Evolutionary conservation across 2,888 invertebrate genomes (phyloP), one percentile per base, ranked within the genome.

Genomic region (Noctua comes): DNA sequence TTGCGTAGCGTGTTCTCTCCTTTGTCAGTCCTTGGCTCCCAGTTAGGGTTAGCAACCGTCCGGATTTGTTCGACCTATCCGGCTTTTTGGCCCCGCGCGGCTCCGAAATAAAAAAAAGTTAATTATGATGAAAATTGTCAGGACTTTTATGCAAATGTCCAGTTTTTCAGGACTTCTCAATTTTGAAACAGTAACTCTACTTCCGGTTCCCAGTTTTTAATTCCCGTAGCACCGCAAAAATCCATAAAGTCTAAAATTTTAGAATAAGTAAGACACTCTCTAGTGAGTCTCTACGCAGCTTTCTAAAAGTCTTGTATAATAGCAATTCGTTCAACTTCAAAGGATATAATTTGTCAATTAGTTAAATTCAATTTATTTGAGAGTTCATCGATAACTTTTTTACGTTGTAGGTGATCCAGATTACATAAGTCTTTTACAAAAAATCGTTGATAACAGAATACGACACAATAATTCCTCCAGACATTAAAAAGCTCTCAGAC

Each of bases 241-340:
- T 43, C 43, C 36, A 36, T 64, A 68, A 21, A 51, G 13, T 57
- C 27, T 57, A 31, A 80, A 75, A 5, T 80, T 65, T 64, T 48
- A 31, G 46, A 65, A 27, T 80, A 46, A 48, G 18, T 70, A 46
- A 27, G 51, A 72, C 68, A 73, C 59, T 51, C 40, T 43, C 51
- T 27, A 27, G 16, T 48, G 24, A 43, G 72, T 78, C 54, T 73
- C 51, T 80, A 68, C 21, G 68, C 51, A 76, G 73, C 83, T 73
- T 79, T 82, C 86, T 84, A 80, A 83, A 86, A 85, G 86, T 87
- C 86, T 90, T 78, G 76, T 66, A 76, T 80, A 73, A 68, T 46
- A 78, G 40, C 72, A 70, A 62, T 83, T 65, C 59, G 59, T 70
- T 73, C 82, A 77, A 82, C 51, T 70, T 70, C 77, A 82, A 77